These are phyloP conservation scores for Gulo gulo DNA, from an alignment of 2,113 vertebrate genomes.

Conservation along the genomic window DNA sequence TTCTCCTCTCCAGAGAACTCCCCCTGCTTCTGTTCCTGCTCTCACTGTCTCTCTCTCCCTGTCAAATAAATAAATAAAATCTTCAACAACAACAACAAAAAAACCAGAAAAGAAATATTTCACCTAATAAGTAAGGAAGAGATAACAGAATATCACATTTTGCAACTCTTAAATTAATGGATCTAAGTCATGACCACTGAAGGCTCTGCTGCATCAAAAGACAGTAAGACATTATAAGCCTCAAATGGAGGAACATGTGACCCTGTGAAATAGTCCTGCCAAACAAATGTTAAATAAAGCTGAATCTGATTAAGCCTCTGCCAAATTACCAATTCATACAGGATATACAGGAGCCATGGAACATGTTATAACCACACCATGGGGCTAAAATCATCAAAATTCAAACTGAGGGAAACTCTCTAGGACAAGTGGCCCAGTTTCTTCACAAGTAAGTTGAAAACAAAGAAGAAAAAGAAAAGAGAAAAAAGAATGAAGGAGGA, in stretches of 20 bases:
- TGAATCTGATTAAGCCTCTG: not conserved
- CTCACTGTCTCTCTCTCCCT: no score
- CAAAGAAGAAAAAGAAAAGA: not conserved
- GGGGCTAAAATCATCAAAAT: not conserved
- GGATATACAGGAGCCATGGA: not conserved
- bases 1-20: no score
- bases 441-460: not conserved
- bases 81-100: no score
- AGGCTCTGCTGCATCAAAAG: not conserved
- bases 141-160: not conserved
- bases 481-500: not conserved
- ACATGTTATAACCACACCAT: not conserved
- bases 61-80: no score
- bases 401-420: not conserved
- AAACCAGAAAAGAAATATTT: not conserved
- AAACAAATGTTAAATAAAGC: not conserved
- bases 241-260: not conserved
- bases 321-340: not conserved
- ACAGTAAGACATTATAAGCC: not conserved
- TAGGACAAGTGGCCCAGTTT: not conserved
- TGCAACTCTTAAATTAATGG: not conserved
- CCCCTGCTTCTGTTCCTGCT: no score
- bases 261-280: not conserved
- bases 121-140: not conserved
- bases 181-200: not conserved